Evolutionary conservation across 1,140 invertebrate genomes (phyloP).

Genomic region (Mya arenaria): DNA sequence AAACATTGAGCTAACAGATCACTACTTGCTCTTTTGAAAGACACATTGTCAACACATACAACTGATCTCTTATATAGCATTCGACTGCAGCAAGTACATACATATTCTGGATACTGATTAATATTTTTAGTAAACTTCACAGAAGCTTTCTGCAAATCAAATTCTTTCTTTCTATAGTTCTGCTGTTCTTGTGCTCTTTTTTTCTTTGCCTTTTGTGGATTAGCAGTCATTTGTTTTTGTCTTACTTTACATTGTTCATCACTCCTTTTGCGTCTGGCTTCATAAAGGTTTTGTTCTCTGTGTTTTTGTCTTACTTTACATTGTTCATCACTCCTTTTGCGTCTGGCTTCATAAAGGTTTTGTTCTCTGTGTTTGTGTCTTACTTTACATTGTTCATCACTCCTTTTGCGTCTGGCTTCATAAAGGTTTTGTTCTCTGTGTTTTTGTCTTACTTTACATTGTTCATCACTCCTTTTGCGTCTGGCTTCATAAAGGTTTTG

Average conservation of each 20-base stretch:
- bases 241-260: background rate
- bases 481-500: too few species aligned
- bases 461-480: background rate
- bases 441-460: background rate
- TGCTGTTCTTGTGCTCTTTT: background rate
- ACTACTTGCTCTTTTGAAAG: background rate
- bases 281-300: background rate
- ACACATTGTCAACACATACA: slow-evolving; percentile 4
- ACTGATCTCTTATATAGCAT: slow-evolving; percentile 50
- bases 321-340: background rate
- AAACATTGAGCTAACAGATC: slow-evolving; percentile 13
- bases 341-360: too few species aligned
- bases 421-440: background rate
- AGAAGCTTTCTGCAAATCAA: background rate
- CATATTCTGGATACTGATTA: slow-evolving; percentile 49
- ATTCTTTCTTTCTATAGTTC: too few species aligned
- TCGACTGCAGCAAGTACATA: slow-evolving; percentile 47
- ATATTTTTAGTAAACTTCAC: slow-evolving; percentile 17
- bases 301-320: background rate
- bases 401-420: background rate
- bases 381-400: background rate
- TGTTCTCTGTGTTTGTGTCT: background rate
- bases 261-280: background rate
- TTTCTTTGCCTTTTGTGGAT: background rate
- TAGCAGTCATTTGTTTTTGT: background rate